phyloP scores from a whole-genome alignment of 2,797 vertebrate species.

The Helostoma temminkii region DNA sequence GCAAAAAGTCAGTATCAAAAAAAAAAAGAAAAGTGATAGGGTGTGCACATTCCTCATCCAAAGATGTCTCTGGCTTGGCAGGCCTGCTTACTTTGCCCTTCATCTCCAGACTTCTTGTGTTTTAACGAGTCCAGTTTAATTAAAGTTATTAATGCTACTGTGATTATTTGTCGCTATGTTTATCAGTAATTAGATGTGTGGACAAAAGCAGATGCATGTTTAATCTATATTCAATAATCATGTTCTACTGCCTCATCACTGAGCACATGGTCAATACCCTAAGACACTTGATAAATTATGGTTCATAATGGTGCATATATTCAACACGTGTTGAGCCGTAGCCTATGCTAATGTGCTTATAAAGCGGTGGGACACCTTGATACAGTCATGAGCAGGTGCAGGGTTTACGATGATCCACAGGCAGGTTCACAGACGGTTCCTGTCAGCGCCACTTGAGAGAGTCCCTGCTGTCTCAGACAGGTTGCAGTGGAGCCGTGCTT shows the following conservation, averaged over 20 bases:
- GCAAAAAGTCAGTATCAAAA: slow-evolving; percentile 70
- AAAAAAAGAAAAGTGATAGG: slow-evolving; percentile 73
- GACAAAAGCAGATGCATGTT: slow-evolving; percentile 64
- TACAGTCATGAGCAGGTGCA: slow-evolving; percentile 70
- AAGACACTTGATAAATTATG: slow-evolving; percentile 75
- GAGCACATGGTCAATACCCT: slow-evolving; percentile 74
- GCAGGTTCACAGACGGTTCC: slow-evolving; percentile 74
- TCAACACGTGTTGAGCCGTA: slow-evolving; percentile 64
- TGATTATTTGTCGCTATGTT: slow-evolving; percentile 46
- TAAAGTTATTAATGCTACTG: slow-evolving; percentile 40
- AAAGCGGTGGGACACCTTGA: slow-evolving; percentile 48
- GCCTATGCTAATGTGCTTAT: slow-evolving; percentile 66
- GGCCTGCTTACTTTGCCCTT: slow-evolving; percentile 34
- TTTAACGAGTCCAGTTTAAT: slow-evolving; percentile 46
- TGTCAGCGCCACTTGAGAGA: slow-evolving; percentile 73
- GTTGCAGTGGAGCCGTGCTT: slow-evolving; percentile 70
- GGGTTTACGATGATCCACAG: slow-evolving; percentile 72
- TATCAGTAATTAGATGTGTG: slow-evolving; percentile 62
- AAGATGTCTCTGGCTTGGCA: slow-evolving; percentile 31
- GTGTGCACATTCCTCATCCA: slow-evolving; percentile 61
- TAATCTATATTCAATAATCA: slow-evolving; percentile 77
- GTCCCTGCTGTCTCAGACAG: slow-evolving; percentile 76
- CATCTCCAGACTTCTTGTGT: slow-evolving; percentile 21
- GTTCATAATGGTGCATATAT: slow-evolving; percentile 65
- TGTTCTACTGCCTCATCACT: slow-evolving; percentile 67